These are phyloP conservation scores for Triplophysa siluroides DNA, from an alignment of 2,113 vertebrate species.

Conservation along the genomic window DNA sequence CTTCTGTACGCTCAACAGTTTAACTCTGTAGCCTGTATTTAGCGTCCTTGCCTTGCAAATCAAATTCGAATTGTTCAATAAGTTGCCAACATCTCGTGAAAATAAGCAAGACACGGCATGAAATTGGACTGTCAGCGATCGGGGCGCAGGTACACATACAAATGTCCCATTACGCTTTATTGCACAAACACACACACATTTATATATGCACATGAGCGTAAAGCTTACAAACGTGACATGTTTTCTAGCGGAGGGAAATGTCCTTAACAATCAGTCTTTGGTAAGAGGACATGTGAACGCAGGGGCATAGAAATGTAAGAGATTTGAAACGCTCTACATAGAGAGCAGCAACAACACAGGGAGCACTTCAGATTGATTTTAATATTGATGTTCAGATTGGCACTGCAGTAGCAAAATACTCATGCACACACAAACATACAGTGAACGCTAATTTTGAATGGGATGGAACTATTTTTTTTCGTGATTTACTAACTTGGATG, in stretches of 20 bases:
- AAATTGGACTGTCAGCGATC: conserved; percentile 74
- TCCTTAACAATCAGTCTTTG: conserved; percentile 26
- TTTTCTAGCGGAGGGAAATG: conserved; percentile 36
- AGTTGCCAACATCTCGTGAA: conserved; percentile 71
- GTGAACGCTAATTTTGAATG: no score
- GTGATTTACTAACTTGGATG: no score
- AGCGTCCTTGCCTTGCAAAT: conserved; percentile 69
- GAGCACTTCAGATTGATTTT: neutral
- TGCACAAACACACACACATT: conserved; percentile 58
- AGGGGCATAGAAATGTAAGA: neutral
- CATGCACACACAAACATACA: no score
- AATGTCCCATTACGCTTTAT: conserved; percentile 69
- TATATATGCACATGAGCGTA: conserved; percentile 3
- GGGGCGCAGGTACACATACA: conserved; percentile 67
- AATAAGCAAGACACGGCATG: conserved; percentile 75
- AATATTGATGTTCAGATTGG: no score
- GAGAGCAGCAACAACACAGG: neutral
- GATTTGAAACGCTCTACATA: neutral
- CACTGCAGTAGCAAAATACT: no score
- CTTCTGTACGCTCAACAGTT: conserved; percentile 52
- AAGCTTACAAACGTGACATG: conserved; percentile 9
- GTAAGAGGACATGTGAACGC: neutral
- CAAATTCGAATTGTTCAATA: conserved; percentile 75
- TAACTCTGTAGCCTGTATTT: conserved; percentile 52
- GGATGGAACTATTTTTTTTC: no score